Conservation (phyloP, 2,888 invertebrate genomes). For the Microchrysa polita region DNA sequence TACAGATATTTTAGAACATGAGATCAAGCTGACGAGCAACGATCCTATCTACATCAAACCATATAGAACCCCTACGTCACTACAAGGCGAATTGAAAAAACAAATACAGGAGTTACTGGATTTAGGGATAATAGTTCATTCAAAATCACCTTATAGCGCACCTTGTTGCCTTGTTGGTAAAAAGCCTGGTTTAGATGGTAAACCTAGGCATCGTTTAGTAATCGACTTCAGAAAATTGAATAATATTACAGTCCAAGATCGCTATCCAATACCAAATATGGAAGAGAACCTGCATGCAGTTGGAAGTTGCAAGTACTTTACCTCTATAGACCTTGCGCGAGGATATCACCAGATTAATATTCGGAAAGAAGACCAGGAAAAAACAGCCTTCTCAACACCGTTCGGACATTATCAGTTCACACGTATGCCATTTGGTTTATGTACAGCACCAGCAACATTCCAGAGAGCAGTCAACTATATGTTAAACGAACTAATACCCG, state of each 20-base stretch:
- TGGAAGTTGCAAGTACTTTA: slow-evolving; percentile 12
- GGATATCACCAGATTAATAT: slow-evolving; percentile 23
- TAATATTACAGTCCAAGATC: slow-evolving; percentile 14
- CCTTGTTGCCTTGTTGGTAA: slow-evolving; percentile 17
- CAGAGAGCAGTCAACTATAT: neutral
- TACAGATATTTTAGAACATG: slow-evolving; percentile 9
- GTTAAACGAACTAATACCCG: neutral
- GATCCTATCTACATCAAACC: slow-evolving; percentile 38
- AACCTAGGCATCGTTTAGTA: neutral
- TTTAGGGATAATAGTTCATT: slow-evolving; percentile 45
- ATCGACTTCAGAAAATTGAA: slow-evolving; percentile 18
- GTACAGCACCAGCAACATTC: too few relatives aligned
- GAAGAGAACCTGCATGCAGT: neutral
- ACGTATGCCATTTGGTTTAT: too few relatives aligned
- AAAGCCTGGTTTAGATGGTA: too few relatives aligned
- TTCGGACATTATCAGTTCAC: slow-evolving; percentile 17
- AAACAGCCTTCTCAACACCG: slow-evolving; percentile 20
- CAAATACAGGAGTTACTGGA: slow-evolving; percentile 55
- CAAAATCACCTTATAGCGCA: slow-evolving; percentile 48
- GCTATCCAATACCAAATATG: slow-evolving; percentile 14
- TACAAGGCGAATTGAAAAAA: slow-evolving; percentile 40
- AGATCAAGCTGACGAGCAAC: neutral
- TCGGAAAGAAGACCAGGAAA: neutral
- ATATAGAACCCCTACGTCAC: slow-evolving; percentile 47
- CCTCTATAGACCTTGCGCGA: neutral